Conservation (phyloP, 1,140 invertebrate genomes). For the Scaptomyza pallida region DNA sequence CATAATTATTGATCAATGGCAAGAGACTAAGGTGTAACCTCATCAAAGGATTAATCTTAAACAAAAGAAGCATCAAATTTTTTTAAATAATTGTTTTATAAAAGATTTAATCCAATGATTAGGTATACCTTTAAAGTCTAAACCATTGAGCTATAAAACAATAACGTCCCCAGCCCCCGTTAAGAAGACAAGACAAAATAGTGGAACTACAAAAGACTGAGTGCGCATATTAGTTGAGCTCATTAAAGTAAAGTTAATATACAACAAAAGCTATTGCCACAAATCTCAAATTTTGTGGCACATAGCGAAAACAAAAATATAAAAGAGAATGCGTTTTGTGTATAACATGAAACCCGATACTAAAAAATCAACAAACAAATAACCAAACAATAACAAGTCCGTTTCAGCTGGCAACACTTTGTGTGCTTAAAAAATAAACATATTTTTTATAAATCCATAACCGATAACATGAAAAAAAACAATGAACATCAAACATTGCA, state of each 20-base stretch:
- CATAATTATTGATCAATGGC: constrained; percentile 9
- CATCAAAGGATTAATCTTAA: background rate
- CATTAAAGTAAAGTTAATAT: constrained; percentile 75
- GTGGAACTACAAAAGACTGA: constrained; percentile 83
- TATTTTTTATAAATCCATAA: constrained; percentile 52
- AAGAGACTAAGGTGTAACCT: constrained; percentile 6
- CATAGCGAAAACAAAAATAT: background rate
- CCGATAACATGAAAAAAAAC: constrained; percentile 45
- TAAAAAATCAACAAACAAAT: constrained; percentile 17
- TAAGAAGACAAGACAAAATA: constrained; percentile 75
- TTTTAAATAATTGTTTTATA: background rate
- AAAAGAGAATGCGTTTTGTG: constrained; percentile 50
- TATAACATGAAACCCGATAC: constrained; percentile 62
- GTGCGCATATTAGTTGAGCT: constrained; percentile 83
- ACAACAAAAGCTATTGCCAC: constrained; percentile 42
- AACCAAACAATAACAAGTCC: constrained; percentile 71
- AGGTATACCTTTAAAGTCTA: background rate
- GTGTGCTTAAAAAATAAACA: constrained; percentile 54
- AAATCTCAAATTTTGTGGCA: constrained; percentile 12
- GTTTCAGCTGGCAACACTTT: constrained; percentile 78
- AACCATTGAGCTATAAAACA: constrained; percentile 19
- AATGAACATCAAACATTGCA: constrained; percentile 43
- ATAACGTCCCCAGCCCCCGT: constrained; percentile 26
- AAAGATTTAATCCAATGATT: background rate
- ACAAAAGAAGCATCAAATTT: background rate